Base-by-base conservation (phyloP, 2,888 invertebrate species). In the Entomobrya proxima region DNA sequence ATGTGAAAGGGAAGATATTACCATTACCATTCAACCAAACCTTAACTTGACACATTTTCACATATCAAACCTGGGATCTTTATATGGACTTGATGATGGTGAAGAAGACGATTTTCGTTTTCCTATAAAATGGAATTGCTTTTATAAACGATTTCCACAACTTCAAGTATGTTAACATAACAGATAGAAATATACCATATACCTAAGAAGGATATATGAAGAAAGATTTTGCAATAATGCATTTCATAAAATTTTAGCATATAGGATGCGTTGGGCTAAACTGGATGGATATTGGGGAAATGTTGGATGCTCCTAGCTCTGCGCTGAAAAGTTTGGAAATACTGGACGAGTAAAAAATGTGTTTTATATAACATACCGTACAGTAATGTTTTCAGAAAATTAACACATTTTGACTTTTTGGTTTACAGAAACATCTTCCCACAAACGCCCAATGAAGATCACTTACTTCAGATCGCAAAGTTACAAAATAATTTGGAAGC, bases 311-410 rank as follows among this genome's bases (percentile, higher is more conserved):
- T 4, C 58, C 30, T 7, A 15, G 18, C n/a, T 30, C 40, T 40
- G n/a, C 27, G 1, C 13, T 85, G 9, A 79, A 35, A 18, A 61
- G 72, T 64, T 55, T 86, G 76, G 86, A 86, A 40, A 80, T 86
- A 24, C 35, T 86, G 40, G 86, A 86, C 24, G 80, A 86, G 86
- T 86, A 81, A 50, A 81, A n/a, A 37, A 24, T 4, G n/a, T 58
- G 37, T 7, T 55, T 50, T 61, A 9, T 52, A n/a, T 37, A 32
- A 35, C 18, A 47, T 21, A 15, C 13, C 9, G n/a, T 37, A 32
- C 6, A 27, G 21, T n/a, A 40, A 35, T n/a, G 5, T 24, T 9
- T 81, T 18, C 21, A 50, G 7, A 50, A 27, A 15, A 67, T 18
- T 40, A 30, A 67, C 18, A 35, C 21, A 18, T 32, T 21, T 37